Conservation (phyloP, 2,888 invertebrate genomes). For the Drosophila monieri region DNA sequence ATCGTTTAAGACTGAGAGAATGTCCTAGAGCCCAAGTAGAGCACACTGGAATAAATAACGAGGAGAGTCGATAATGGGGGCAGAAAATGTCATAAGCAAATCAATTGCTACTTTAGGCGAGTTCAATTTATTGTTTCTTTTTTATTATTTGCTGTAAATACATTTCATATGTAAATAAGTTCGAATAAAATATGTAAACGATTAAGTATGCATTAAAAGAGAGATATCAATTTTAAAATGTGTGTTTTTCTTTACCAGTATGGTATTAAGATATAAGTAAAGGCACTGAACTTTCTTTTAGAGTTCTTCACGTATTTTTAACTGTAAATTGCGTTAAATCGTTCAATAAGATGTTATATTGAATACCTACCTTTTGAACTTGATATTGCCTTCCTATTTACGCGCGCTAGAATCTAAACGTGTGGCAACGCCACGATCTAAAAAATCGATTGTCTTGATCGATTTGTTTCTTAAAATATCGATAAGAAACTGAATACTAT, state of each 20-base stretch:
- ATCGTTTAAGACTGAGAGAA: conserved; percentile 83
- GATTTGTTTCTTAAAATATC: no score
- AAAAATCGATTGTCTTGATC: no score
- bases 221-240: conserved; percentile 1
- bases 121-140: conserved; percentile 56
- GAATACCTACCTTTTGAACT: no score
- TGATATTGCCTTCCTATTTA: no score
- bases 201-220: conserved; percentile 59
- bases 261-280: no score
- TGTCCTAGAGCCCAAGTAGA: conserved; percentile 80
- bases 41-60: conserved; percentile 23
- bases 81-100: conserved; percentile 66
- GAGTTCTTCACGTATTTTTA: no score
- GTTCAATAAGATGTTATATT: no score
- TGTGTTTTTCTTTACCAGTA: background rate
- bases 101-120: conserved; percentile 68
- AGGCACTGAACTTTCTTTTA: no score
- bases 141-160: conserved; percentile 69
- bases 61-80: conserved; percentile 24
- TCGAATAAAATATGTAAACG: conserved; percentile 60
- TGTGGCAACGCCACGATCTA: no score
- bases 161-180: conserved; percentile 73
- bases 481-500: no score
- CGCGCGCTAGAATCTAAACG: no score
- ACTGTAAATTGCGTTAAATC: no score